phyloP scores from a whole-genome alignment of 2,888 invertebrate species.

The Norana najaformis region DNA sequence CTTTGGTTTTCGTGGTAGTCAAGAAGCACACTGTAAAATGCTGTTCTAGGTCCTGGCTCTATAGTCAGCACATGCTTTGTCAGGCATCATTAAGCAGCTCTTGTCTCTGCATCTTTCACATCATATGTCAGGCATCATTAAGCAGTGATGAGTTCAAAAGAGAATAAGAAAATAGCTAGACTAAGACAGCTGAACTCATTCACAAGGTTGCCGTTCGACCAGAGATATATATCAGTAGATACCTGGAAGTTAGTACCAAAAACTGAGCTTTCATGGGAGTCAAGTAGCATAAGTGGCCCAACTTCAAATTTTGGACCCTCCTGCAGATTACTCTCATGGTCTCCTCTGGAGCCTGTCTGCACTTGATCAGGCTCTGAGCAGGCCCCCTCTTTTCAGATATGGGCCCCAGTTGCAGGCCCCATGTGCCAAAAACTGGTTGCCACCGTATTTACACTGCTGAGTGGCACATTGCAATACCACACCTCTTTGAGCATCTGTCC shows the following conservation, averaged over 20 bases:
- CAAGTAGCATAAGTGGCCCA: background rate
- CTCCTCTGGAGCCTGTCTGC: background rate
- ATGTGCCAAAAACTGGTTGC: background rate
- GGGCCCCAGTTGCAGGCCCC: background rate
- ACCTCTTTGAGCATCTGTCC: no score
- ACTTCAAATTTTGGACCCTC: background rate
- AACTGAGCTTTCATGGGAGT: background rate
- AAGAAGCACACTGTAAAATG: background rate
- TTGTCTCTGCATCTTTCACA: background rate
- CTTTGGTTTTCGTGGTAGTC: background rate
- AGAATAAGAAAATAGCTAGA: background rate
- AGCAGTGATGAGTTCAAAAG: background rate
- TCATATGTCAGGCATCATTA: background rate
- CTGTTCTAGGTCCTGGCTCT: background rate
- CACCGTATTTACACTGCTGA: background rate
- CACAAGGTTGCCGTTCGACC: background rate
- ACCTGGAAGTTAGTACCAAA: background rate
- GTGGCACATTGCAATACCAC: no score
- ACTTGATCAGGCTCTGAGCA: background rate
- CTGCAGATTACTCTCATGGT: background rate
- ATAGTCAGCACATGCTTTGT: background rate
- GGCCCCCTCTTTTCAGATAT: no score
- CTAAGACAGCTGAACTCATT: background rate
- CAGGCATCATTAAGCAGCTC: background rate
- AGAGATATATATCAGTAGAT: background rate